Evolutionary conservation across 2,797 vertebrate species (phyloP), one percentile per base, ranked within the genome.

Genomic region (Cyprinodon diabolis): DNA sequence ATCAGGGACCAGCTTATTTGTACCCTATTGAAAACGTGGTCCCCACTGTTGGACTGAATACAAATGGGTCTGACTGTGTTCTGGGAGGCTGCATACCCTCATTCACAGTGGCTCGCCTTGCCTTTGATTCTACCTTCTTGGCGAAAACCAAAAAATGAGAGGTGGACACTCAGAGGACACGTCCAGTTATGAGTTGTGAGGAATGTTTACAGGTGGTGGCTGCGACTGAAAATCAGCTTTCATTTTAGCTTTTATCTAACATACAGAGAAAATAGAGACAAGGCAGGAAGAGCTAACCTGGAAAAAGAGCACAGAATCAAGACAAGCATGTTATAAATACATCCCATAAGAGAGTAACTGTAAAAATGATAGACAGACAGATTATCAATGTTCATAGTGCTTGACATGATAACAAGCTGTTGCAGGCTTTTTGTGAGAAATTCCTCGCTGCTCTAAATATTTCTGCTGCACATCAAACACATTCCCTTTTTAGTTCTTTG

Each of bases 41-140:
- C 68, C 71, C 79, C 54, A 62, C 79, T 72, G 73, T 63, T 73
- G 85, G 83, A 85, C 83, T 84, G 89, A 87, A 93, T 91, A 89
- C 89, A 90, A 90, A 93, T 90, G 83, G 58, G 54, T 84, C 71
- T 84, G 58, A 73, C 84, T 85, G 91, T 89, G 83, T 92, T 89
- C 86, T 69, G 66, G 84, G 78, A 72, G 83, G 75, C 66, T n/a
- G 17, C 73, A 72, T 69, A 35, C 54, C 69, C 19, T 45, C 68
- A 62, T 82, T 77, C 73, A 65, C 78, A 77, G 66, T 71, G 71
- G 72, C 72, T 78, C 25, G 23, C 78, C 72, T 78, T n/a, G 25
- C 77, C n/a, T 80, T 73, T 73, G 57, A 78, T 79, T 82, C 80
- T 75, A 71, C 66, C 82, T 84, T 84, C 84, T 82, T 84, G 84